Evolutionary conservation across 2,797 vertebrate genomes (phyloP).

Genomic region (Malacoraja senta): DNA sequence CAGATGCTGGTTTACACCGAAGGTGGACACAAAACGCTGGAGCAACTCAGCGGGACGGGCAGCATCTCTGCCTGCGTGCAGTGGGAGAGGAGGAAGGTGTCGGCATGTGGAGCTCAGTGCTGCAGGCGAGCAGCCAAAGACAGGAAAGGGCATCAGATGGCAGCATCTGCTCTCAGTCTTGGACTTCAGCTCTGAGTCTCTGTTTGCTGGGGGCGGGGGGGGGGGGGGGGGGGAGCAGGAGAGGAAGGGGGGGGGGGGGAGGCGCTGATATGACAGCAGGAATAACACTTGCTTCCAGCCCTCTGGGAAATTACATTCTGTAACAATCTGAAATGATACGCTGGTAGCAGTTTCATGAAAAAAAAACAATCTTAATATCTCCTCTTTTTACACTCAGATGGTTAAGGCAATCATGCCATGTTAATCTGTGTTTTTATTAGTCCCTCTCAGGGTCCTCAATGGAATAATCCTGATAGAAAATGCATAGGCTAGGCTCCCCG

Average conservation of each 20-base stretch:
- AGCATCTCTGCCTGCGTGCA: too few relatives aligned
- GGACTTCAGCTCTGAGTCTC: too few relatives aligned
- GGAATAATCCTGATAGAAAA: slow-evolving; percentile 30
- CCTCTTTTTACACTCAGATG: neutral
- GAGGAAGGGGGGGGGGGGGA: neutral
- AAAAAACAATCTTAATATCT: neutral
- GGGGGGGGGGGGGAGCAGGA: neutral
- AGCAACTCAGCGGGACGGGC: too few relatives aligned
- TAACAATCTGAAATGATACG: slow-evolving; percentile 1
- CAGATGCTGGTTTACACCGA: too few relatives aligned
- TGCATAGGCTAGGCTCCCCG: neutral
- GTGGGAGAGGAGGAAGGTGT: neutral
- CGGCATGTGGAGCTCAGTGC: too few relatives aligned
- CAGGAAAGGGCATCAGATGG: neutral
- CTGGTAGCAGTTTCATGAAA: slow-evolving; percentile 7
- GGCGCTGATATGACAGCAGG: neutral
- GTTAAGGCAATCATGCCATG: slow-evolving; percentile 26
- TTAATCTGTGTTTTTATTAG: slow-evolving; percentile 35
- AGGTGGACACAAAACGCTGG: too few relatives aligned
- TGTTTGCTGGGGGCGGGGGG: neutral
- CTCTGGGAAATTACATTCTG: neutral
- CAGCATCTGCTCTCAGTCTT: neutral
- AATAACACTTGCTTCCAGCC: neutral
- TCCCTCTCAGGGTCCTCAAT: slow-evolving; percentile 14
- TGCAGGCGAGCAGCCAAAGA: neutral